Base-by-base conservation (phyloP, 2,797 vertebrate genomes). In the Paedocypris micromegethes region DNA sequence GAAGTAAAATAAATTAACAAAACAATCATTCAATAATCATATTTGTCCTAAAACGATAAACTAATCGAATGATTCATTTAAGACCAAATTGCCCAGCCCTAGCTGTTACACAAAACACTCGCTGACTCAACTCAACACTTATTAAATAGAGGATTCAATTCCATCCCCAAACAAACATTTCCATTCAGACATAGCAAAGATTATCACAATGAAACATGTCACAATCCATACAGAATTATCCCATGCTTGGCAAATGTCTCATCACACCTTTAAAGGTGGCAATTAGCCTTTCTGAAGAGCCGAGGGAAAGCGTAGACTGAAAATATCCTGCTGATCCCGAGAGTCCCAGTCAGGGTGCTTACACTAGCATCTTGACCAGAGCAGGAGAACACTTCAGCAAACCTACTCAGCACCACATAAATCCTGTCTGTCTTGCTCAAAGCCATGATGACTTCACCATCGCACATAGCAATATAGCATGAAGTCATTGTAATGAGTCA, bases 261-360 rank as follows among this genome's bases (percentile, higher is more conserved):
- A 49, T 52, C 40, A 23, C 50, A 61, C 45, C 51, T 61, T 40
- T 54, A 61, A 69, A 55, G 8, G 52, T 49, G 40, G 5, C 57
- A 70, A 70, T 70, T 63, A 70, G 52, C 59, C 46, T 56, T 70
- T 58, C 68, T 63, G 50, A 62, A 56, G 52, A 63, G 58, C 53
- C 8, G 41, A 23, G 59, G 59, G 68, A 70, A 56, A 50, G 68
- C 63, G 40, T 37, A 3, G 23, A 52, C 52, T 56, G 59, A 63
- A 70, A 70, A 63, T 70, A 70, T 56, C 68, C 46, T 56, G 40
- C 68, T 62, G 59, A 70, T 51, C 46, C 68, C 58, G 5, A 56
- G 59, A 57, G 58, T 43, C 68, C 45, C 49, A 2, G 8, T 9
- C 49, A 72, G 56, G 37, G 62, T 65, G 62, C 62, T 64, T 58